phyloP scores from a whole-genome alignment of 1,140 invertebrate species.

The Micrasema longulum region DNA sequence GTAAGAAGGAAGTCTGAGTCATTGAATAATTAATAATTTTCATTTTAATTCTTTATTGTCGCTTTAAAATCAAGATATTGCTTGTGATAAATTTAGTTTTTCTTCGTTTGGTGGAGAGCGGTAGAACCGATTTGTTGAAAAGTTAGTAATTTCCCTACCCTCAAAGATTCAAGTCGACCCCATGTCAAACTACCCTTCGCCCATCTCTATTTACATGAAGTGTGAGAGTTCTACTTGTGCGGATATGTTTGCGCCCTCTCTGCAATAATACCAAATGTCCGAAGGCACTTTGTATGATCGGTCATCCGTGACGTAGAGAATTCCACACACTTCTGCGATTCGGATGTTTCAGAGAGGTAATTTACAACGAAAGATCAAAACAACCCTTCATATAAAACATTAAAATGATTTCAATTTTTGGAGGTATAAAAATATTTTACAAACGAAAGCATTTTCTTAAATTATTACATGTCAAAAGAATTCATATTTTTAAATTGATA shows the following conservation, averaged over 20 bases:
- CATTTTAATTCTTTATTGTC: too few species aligned
- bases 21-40: too few species aligned
- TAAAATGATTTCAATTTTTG: too few species aligned
- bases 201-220: constrained; percentile 1
- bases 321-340: constrained; percentile 41
- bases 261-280: constrained; percentile 32
- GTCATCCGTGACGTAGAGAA: constrained; percentile 28
- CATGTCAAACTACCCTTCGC: constrained; percentile 1
- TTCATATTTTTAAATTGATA: too few species aligned
- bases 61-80: too few species aligned
- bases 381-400: too few species aligned
- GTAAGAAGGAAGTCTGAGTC: too few species aligned
- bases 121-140: constrained; percentile 7
- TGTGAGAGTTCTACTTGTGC: background rate
- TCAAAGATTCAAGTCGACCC: background rate
- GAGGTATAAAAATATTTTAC: too few species aligned
- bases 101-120: background rate
- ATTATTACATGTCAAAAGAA: too few species aligned
- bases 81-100: background rate
- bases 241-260: constrained; percentile 1
- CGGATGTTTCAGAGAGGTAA: background rate
- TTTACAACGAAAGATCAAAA: too few species aligned
- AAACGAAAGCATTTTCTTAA: too few species aligned
- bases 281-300: constrained; percentile 42
- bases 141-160: constrained; percentile 16